phyloP scores from a whole-genome alignment of 2,888 invertebrate species.

The Rhimphoctona megacephalus region DNA sequence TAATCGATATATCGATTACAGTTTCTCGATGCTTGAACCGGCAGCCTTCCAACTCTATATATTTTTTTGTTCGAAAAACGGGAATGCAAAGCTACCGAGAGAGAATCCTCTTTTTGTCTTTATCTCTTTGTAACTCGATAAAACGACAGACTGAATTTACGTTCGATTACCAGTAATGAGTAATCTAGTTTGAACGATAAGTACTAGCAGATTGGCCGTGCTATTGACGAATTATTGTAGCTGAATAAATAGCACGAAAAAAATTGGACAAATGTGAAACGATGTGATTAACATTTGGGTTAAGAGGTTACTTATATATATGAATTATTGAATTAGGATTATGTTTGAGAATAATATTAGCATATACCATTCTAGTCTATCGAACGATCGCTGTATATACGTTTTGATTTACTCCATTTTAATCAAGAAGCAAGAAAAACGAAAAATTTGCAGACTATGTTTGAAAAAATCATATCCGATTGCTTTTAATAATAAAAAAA shows the following conservation, averaged over 20 bases:
- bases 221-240: background rate
- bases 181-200: conserved; percentile 24
- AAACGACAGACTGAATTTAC: conserved; percentile 9
- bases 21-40: background rate
- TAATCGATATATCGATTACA: conserved; percentile 5
- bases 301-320: background rate
- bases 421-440: background rate
- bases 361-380: background rate
- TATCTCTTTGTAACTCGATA: conserved; percentile 15
- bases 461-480: background rate
- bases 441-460: too few relatives aligned
- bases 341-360: background rate
- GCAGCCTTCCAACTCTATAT: background rate
- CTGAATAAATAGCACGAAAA: background rate
- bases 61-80: conserved; percentile 37
- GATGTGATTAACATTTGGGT: background rate
- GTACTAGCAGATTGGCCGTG: background rate
- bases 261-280: background rate
- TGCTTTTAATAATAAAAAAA: too few relatives aligned
- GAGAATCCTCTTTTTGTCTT: background rate
- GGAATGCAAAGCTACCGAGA: conserved; percentile 34
- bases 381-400: background rate
- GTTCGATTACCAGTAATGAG: conserved; percentile 20
- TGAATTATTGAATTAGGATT: background rate
- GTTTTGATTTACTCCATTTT: background rate